Evolutionary conservation across 2,888 invertebrate genomes (phyloP).

Genomic region (Adineta ricciae): DNA sequence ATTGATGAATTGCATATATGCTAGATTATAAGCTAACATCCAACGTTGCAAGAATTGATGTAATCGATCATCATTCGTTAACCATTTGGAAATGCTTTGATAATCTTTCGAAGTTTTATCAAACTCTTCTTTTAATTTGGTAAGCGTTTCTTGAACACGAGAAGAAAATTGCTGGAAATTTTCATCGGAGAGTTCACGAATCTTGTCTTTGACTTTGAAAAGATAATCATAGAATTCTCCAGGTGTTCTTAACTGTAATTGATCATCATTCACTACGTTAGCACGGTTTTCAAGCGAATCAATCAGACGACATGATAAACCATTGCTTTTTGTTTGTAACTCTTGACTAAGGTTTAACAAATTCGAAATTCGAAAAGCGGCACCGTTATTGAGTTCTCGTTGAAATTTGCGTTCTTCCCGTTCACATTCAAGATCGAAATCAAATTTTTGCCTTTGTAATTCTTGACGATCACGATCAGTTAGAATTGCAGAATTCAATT

Average conservation of each 20-base stretch:
- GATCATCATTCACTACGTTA: too few relatives aligned
- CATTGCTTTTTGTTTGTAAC: not conserved
- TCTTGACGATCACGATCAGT: too few relatives aligned
- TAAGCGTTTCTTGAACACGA: not conserved
- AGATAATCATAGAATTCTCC: not conserved
- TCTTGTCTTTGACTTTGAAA: not conserved
- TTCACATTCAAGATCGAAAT: not conserved
- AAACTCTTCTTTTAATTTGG: too few relatives aligned
- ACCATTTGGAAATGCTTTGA: not conserved
- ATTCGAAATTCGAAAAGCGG: not conserved
- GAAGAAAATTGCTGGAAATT: not conserved
- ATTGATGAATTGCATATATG: not conserved
- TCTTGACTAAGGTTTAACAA: not conserved
- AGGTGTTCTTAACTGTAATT: not conserved
- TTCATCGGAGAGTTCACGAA: not conserved
- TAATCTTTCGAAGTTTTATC: not conserved
- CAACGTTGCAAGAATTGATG: not conserved
- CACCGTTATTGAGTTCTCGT: not conserved
- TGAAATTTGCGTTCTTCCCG: not conserved
- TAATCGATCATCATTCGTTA: not conserved
- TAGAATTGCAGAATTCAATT: too few relatives aligned
- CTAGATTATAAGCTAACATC: not conserved
- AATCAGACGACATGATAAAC: not conserved
- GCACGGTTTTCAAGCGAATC: not conserved
- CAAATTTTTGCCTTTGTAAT: too few relatives aligned